Evolutionary conservation across 2,113 vertebrate genomes (phyloP).

Genomic region (Pampusana beccarii): DNA sequence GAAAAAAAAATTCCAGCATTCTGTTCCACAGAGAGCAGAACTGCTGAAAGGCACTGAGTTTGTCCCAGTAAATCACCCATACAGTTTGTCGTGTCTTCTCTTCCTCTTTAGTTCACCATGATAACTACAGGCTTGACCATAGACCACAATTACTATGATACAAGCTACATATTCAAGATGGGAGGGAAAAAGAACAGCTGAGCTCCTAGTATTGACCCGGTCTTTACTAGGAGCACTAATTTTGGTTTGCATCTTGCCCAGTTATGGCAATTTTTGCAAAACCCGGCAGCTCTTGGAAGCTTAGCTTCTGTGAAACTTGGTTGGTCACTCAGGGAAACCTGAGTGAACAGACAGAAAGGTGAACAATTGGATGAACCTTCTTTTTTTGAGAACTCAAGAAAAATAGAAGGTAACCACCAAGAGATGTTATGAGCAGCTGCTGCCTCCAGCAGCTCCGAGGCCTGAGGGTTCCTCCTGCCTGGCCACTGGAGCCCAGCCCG

Average conservation of each 20-base stretch:
- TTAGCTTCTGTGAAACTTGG: background rate
- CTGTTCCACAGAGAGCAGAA: background rate
- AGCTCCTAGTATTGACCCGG: background rate
- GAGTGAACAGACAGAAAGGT: background rate
- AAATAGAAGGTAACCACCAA: background rate
- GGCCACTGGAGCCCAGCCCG: background rate
- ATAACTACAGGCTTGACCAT: background rate
- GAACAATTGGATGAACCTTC: background rate
- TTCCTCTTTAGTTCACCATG: background rate
- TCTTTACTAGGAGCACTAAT: background rate
- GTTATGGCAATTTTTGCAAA: background rate
- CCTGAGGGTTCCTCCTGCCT: background rate
- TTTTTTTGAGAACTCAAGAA: background rate
- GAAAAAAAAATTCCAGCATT: background rate
- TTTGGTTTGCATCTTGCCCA: background rate
- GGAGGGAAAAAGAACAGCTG: background rate
- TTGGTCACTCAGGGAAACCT: background rate
- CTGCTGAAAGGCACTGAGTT: background rate
- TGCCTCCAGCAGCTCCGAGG: fast-evolving
- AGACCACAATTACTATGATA: background rate
- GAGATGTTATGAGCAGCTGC: background rate
- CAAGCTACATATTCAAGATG: background rate
- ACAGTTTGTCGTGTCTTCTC: background rate
- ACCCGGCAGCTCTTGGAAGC: background rate
- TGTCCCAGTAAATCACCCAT: background rate